Percentiles rank a stretch among this genome's conserved stretches.
phyloP scores from a whole-genome alignment of 2,888 invertebrate species.

The Cordilura impudica region DNA sequence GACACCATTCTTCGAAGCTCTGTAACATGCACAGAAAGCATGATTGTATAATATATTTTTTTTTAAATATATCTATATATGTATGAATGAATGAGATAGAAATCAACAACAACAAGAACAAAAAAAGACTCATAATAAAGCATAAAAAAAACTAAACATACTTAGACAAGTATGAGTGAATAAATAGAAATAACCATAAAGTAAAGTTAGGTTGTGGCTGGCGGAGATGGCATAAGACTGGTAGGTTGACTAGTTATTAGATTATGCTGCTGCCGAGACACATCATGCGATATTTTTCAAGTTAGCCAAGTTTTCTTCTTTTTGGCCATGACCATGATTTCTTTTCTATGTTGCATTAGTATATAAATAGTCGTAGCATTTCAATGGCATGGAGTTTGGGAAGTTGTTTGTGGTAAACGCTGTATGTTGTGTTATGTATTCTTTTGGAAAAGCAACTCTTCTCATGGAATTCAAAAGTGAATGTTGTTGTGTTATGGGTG shows the following conservation, averaged over 20 bases:
- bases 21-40: not conserved
- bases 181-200: conserved; percentile 46
- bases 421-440: not conserved
- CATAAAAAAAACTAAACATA: not conserved
- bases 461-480: conserved; percentile 36
- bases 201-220: conserved; percentile 58
- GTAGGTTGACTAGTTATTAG: conserved; percentile 21
- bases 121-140: conserved; percentile 1
- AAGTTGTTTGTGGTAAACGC: conserved; percentile 7
- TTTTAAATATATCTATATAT: no score
- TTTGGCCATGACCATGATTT: conserved; percentile 63
- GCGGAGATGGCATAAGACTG: conserved; percentile 39
- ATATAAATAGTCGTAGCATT: not conserved
- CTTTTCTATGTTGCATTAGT: conserved; percentile 5
- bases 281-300: conserved; percentile 34
- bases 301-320: conserved; percentile 8
- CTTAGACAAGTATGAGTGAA: conserved; percentile 3
- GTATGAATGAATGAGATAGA: not conserved
- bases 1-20: conserved; percentile 5
- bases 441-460: conserved; percentile 32
- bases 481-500: conserved; percentile 33
- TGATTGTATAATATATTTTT: not conserved
- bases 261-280: conserved; percentile 34
- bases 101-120: not conserved
- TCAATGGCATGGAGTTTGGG: conserved; percentile 13